A percentile compares a stretch with the other conserved stretches of the same genome.
Conservation (phyloP, 2,888 invertebrate species). For the Lasioglossum lativentre region DNA sequence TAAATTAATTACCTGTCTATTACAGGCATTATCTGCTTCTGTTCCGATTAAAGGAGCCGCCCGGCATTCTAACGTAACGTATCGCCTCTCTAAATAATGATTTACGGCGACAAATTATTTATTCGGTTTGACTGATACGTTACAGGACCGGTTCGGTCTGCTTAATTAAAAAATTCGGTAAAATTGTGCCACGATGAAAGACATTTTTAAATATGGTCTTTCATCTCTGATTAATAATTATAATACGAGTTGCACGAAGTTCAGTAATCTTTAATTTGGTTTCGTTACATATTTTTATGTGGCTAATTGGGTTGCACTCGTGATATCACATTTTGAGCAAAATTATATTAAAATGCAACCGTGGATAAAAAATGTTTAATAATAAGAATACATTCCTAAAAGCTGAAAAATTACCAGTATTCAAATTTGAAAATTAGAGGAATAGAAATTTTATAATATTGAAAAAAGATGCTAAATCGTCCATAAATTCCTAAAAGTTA, state of each 20-base stretch:
- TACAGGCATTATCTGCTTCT: neutral
- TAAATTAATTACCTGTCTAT: slow-evolving; percentile 19
- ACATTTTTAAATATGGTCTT: neutral
- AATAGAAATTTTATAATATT: too few species aligned
- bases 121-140: neutral
- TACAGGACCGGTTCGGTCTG: too few species aligned
- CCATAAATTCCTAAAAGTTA: too few species aligned
- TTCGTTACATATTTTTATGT: neutral
- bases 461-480: too few species aligned
- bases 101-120: neutral
- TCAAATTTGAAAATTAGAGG: neutral
- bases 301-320: neutral
- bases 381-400: too few species aligned
- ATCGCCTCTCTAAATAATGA: neutral
- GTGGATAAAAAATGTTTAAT: neutral
- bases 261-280: neutral
- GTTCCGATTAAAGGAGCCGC: neutral
- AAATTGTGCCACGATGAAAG: neutral
- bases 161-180: neutral
- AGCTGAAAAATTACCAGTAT: neutral
- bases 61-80: neutral
- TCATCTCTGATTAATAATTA: neutral
- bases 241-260: neutral
- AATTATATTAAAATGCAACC: neutral
- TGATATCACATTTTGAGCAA: neutral